Evolutionary conservation across 2,888 invertebrate species (phyloP).

Genomic region (Drosophila seclusa): DNA sequence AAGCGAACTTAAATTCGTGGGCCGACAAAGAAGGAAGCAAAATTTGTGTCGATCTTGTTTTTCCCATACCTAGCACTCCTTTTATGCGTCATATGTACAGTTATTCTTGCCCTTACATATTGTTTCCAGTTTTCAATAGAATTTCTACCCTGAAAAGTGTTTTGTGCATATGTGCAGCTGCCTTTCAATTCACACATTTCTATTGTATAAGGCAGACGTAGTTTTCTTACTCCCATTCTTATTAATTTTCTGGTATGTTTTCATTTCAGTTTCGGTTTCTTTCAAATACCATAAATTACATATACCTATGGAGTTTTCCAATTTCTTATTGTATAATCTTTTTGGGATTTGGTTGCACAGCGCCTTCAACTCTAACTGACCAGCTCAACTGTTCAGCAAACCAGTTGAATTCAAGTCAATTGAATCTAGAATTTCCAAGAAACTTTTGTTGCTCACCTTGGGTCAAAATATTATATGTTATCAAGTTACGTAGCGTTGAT

Average conservation of each 20-base stretch:
- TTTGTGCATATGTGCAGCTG: conserved; percentile 49
- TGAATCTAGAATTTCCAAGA: conserved; percentile 30
- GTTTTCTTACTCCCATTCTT: conserved; percentile 31
- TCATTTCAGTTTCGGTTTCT: conserved; percentile 18
- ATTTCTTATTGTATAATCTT: not conserved
- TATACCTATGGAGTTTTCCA: not conserved
- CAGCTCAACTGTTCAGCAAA: conserved; percentile 4
- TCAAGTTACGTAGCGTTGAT: conserved; percentile 43
- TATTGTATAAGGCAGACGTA: conserved; percentile 26
- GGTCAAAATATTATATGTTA: conserved; percentile 21
- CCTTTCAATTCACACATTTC: conserved; percentile 53
- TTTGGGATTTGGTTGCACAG: conserved; percentile 1
- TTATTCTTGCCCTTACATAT: conserved; percentile 43
- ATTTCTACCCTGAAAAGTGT: conserved; percentile 22
- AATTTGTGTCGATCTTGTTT: conserved; percentile 12
- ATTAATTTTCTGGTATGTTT: conserved; percentile 42
- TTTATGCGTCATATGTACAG: conserved; percentile 28
- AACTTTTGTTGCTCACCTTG: conserved; percentile 24
- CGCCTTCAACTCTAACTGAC: conserved; percentile 7
- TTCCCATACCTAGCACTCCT: conserved; percentile 12
- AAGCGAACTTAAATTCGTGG: conserved; percentile 28
- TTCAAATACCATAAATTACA: conserved; percentile 17
- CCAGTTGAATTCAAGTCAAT: not conserved
- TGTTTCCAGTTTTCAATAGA: conserved; percentile 67
- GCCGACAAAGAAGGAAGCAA: not conserved